Evolutionary conservation across 2,113 vertebrate species (phyloP), one percentile per base, ranked within the genome.

Genomic region (Fukomys damarensis): DNA sequence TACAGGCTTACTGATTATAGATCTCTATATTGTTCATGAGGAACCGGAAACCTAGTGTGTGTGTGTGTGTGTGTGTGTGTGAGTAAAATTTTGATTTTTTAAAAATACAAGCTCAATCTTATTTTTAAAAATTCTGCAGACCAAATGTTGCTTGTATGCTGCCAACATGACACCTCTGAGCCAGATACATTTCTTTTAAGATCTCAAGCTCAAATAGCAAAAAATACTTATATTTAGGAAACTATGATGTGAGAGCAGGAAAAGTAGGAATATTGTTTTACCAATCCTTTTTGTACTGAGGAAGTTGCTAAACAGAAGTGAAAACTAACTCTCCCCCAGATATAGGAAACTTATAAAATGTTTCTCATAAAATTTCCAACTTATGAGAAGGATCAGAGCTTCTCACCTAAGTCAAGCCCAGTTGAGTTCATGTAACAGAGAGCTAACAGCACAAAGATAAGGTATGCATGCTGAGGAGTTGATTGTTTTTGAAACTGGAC

Each of bases 151-250:
- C 56, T n/a, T 96, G 6, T 81, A 63, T 30, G 38, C 56, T 41
- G 54, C 63, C 85, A 92, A 74, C 17, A 22, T 83, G 72, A 79
- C 46, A 94, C 66, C 4, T 70, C 52, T 66, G 52, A 85, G 56
- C 6, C 54, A 97, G 30, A 38, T 63, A n/a, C 80, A 68, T 63
- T 74, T 56, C 30, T 86, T 94, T 87, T 89, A 74, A 95, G 70
- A 81, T 77, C n/a, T 92, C 59, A 70, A 86, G 24, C 32, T 91
- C 79, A 93, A 96, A 88, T 22, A 68, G 63, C 17, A 58, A 11
- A 91, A 95, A 95, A 92, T 92, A 82, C 54, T 96, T 94, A 46
- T 52, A 59, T 94, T 88, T 95, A 77, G 72, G 72, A 93, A 94
- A 74, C 61, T 79, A 22, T 32, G 1, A 3, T 72, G 28, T n/a